Base-by-base conservation (phyloP, 1,140 invertebrate genomes). In the Megalopta genalis region DNA sequence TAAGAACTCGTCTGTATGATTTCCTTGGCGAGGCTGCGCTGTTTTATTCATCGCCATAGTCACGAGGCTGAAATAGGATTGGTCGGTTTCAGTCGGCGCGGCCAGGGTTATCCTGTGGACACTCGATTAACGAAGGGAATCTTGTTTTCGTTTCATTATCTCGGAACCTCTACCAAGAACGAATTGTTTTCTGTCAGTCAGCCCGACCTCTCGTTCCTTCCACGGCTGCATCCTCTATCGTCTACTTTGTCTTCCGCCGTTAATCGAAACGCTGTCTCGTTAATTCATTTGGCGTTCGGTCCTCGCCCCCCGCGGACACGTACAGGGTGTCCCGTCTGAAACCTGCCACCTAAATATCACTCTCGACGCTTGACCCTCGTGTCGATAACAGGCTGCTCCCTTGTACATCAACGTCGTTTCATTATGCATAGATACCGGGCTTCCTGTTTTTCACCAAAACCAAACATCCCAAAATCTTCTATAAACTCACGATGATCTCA, bases 1-100 rank as follows among this genome's bases (percentile, higher is more conserved):
- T 32, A 12, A 64, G 69, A 59, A 71, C 69, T 84, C 65, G 52
- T 70, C 60, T 14, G 68, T 66, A 71, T 74, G 83, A 81, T 75
- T 81, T 81, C 66, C 37, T 67, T 49, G 59, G 52, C 63, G 62
- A 54, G 52, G 46, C 39, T 59, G 39, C 57, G 21, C 52, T 84
- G 82, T 81, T 85, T 85, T 85, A 85, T 85, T 85, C 82, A 84
- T 85, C 52, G 7, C 37, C 23, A 62, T 68, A 80, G 83, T 77
- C 69, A 42, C 70, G 39, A 39, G 27, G 66, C n/a, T 69, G 52
- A 39, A 21, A 65, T 27, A 65, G 23, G 59, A 77, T 70, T 77
- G 72, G 46, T 49, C 66, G 60, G 27, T 59, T 66, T 68, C 64
- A 52, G 72, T 77, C 16, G 39, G 37, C 32, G 32, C n/a, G 49